A percentile compares a stretch with the other conserved stretches of the same genome.
These are phyloP conservation scores for Argyrosomus japonicus DNA, from an alignment of 2,113 vertebrate species.

Conservation along the genomic window DNA sequence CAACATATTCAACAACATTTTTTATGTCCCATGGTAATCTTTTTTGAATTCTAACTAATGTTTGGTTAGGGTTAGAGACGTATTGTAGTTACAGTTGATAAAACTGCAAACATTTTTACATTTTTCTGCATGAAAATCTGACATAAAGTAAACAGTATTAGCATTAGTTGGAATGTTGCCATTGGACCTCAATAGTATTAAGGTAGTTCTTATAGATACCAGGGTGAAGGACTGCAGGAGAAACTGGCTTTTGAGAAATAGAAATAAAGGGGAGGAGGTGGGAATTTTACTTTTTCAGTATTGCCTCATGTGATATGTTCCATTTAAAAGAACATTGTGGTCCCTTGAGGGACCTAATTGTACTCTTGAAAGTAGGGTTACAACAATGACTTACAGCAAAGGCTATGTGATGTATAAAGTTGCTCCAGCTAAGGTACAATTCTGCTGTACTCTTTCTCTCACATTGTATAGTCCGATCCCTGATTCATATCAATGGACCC, in stretches of 20 bases:
- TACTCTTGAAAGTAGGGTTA: not conserved
- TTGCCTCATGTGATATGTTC: not conserved
- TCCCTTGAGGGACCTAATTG: not conserved
- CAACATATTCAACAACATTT: not conserved
- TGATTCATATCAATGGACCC: conserved; percentile 49
- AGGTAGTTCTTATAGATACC: not conserved
- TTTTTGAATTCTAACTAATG: not conserved
- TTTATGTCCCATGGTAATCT: not conserved
- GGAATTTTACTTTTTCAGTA: not conserved
- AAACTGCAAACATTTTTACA: not conserved
- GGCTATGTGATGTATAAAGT: not conserved
- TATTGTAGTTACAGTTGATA: not conserved
- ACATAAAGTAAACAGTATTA: not conserved
- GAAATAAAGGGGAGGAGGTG: not conserved
- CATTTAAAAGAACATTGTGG: not conserved
- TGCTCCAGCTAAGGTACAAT: conserved; percentile 11
- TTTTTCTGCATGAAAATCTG: not conserved
- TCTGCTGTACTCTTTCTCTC: conserved; percentile 3
- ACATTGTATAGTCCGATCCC: conserved; percentile 40
- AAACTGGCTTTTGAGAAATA: not conserved
- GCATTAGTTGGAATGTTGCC: not conserved
- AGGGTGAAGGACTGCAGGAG: not conserved
- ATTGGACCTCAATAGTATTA: not conserved
- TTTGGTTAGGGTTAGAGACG: not conserved
- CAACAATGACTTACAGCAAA: not conserved